Conservation (phyloP, 2,113 vertebrate genomes). For the Dascyllus trimaculatus region DNA sequence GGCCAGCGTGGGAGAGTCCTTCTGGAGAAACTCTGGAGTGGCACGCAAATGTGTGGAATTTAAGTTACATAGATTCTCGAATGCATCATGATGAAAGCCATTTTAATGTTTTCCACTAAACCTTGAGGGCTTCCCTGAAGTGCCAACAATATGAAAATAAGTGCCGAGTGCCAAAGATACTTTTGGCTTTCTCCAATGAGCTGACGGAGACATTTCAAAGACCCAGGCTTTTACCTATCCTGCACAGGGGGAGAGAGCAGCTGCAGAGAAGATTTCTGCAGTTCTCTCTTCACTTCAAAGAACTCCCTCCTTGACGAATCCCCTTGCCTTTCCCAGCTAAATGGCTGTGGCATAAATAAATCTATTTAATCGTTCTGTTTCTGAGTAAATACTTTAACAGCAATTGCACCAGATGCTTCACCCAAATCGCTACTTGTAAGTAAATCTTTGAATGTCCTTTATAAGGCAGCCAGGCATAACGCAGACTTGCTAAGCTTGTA, state of each 20-base stretch:
- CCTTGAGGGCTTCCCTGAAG: slow-evolving; percentile 50
- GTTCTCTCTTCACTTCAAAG: slow-evolving; percentile 72
- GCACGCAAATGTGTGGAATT: slow-evolving; percentile 62
- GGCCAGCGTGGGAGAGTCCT: slow-evolving; percentile 21
- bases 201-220: slow-evolving; percentile 78
- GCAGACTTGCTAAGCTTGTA: neutral
- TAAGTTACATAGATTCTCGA: slow-evolving; percentile 60
- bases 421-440: slow-evolving; percentile 37
- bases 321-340: slow-evolving; percentile 59
- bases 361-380: slow-evolving; percentile 76
- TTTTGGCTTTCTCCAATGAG: slow-evolving; percentile 68
- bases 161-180: slow-evolving; percentile 67
- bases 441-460: slow-evolving; percentile 43
- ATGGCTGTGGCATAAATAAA: slow-evolving; percentile 71
- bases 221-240: slow-evolving; percentile 66
- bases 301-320: slow-evolving; percentile 69
- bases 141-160: slow-evolving; percentile 74
- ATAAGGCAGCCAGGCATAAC: slow-evolving; percentile 1
- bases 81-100: slow-evolving; percentile 62
- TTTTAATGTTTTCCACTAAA: slow-evolving; percentile 68
- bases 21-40: slow-evolving; percentile 43
- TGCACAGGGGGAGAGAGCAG: slow-evolving; percentile 66
- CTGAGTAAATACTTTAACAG: slow-evolving; percentile 71
- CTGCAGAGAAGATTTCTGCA: slow-evolving; percentile 75
- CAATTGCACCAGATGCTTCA: slow-evolving; percentile 51